A percentile compares a stretch with the other conserved stretches of the same genome.
These are phyloP conservation scores for Cerastis leucographa DNA, from an alignment of 2,888 invertebrate genomes.

Conservation along the genomic window DNA sequence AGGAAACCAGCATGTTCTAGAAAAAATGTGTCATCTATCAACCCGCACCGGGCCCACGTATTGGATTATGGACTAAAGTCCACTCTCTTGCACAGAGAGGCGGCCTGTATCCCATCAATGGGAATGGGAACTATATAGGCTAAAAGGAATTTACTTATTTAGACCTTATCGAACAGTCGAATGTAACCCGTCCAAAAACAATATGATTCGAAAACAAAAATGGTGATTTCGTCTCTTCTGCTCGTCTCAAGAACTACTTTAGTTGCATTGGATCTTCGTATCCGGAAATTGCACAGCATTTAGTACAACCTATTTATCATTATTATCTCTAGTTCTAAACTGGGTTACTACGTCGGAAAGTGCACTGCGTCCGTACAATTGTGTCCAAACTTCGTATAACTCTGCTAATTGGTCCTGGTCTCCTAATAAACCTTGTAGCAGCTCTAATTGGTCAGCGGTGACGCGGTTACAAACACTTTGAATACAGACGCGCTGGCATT, in stretches of 20 bases:
- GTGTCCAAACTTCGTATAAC: slow-evolving; percentile 19
- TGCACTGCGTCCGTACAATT: slow-evolving; percentile 17
- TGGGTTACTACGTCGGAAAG: slow-evolving; percentile 8
- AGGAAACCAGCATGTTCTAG: background rate
- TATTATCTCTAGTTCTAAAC: slow-evolving; percentile 13
- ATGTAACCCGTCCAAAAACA: background rate
- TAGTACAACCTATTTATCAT: background rate
- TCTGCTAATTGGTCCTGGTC: slow-evolving; percentile 38
- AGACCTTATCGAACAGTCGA: background rate
- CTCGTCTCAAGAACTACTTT: background rate
- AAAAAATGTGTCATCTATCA: background rate
- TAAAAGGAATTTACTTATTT: no score
- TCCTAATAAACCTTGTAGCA: slow-evolving; percentile 23
- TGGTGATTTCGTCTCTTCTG: background rate
- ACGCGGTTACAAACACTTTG: slow-evolving; percentile 29
- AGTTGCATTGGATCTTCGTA: background rate
- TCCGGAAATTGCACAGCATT: background rate
- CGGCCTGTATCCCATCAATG: background rate
- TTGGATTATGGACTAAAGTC: background rate
- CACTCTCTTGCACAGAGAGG: background rate
- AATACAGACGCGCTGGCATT: slow-evolving; percentile 7
- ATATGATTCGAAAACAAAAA: background rate
- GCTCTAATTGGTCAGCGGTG: slow-evolving; percentile 38
- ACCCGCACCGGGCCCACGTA: background rate
- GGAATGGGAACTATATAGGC: background rate